Base-by-base conservation (phyloP, 1,140 invertebrate genomes). In the Ctenoplectra terminalis region DNA sequence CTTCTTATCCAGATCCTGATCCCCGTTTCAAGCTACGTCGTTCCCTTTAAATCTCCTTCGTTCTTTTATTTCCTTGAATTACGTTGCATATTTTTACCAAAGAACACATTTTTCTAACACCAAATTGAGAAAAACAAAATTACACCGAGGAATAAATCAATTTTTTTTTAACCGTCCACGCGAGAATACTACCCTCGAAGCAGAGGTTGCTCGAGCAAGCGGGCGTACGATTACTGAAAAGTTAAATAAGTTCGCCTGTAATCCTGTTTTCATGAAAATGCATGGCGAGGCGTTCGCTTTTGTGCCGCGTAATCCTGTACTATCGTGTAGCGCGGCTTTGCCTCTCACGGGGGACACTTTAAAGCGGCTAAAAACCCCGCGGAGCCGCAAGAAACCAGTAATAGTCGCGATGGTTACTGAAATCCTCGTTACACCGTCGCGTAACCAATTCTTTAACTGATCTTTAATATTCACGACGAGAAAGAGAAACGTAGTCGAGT, bases 241-340 rank as follows among this genome's bases (percentile, higher is more conserved):
- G 73, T 76, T 76, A 66, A 76, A 76, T 66, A 64, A 76, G 73
- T 76, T 76, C 48, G 43, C 15, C 73, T 66, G 73, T 76, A 76
- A 76, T 76, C 60, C 61, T 66, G 73, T 76, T 63, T 76, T 76
- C 73, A 76, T 76, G 73, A 76, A 76, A 76, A 76, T 76, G 73
- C 73, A 63, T 34, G 46, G 73, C 60, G 34, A 52, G 60, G 58
- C 40, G 60, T 54, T 66, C 48, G 60, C 60, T 63, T 76, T 76
- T 76, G 73, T 76, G 58, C 60, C 46, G 13, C 61, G 73, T 76
- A 76, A 76, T 76, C 60, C 61, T 76, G 43, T 66, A 29, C 46
- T n/a, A 66, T 66, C 60, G 48, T 48, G 46, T 20, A 31, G 15
- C 5, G 17, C 8, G 43, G 48, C 60, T 66, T 54, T 43, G 34